Evolutionary conservation across 1,140 invertebrate genomes (phyloP), one percentile per base, ranked within the genome.

Genomic region (Scaptomyza hsui): DNA sequence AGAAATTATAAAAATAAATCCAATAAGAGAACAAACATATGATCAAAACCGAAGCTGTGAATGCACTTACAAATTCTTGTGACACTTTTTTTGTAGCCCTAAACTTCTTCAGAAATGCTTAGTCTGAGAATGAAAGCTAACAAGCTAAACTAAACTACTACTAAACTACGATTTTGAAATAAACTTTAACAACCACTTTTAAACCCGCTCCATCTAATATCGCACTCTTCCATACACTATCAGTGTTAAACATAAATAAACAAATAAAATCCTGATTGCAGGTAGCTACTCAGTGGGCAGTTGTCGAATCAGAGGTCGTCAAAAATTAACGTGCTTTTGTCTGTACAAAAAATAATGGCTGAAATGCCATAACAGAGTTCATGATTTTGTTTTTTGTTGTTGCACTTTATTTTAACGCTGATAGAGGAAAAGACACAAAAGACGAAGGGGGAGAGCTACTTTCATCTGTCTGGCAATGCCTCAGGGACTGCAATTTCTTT

Each of bases 371-470:
- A 29, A 51, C 39, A 49, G 44, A 55, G 26, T 73, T 56, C 19
- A 48, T 64, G 29, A 5, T 48, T 9, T 3, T 18, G 37, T 56
- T 53, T 44, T 32, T n/a, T 65, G 47, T 48, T 49, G 48, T 44
- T 78, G 78, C 82, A 86, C 64, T 85, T 72, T 71, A 75, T 75
- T 78, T 82, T 78, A 88, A 88, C 70, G 69, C 60, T 65, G 55
- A 67, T 72, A 63, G 70, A 49, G 18, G 18, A n/a, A 44, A 5
- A 53, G 41, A 18, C 13, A 37, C 15, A n/a, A 39, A 39, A 52
- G 16, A 6, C 15, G 35, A 10, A 32, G 16, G 39, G 41, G 42
- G 21, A 51, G 37, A 37, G 37, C 37, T 15, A 42, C 39, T 57
- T 37, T 37, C 13, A 48, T 18, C 56, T 48, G 44, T 24, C 42